These are phyloP conservation scores for Odontomachus brunneus DNA, from an alignment of 1,140 invertebrate species.

Conservation along the genomic window DNA sequence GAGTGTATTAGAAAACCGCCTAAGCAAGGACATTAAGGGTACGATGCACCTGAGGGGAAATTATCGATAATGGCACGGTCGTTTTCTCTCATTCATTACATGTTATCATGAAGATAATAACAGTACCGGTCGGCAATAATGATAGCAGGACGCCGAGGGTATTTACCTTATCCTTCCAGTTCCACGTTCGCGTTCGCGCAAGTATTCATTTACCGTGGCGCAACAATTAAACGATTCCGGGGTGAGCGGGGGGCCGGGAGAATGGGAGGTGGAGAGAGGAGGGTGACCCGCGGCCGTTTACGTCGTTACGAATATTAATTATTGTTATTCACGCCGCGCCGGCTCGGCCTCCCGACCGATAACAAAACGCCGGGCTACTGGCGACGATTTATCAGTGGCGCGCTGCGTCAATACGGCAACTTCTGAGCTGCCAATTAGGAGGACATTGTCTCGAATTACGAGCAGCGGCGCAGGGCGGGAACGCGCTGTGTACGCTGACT, in stretches of 20 bases:
- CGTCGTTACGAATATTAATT: conserved; percentile 65
- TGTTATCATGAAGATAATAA: conserved; percentile 74
- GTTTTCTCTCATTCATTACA: conserved; percentile 76
- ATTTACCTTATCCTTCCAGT: conserved; percentile 68
- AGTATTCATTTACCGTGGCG: conserved; percentile 48
- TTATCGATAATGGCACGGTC: conserved; percentile 74
- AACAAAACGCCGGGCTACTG: conserved; percentile 55
- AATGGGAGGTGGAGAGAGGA: too few relatives aligned
- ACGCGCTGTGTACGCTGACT: too few relatives aligned
- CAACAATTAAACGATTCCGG: conserved; percentile 65
- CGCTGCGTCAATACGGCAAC: conserved; percentile 25
- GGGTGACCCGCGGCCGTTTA: conserved; percentile 6
- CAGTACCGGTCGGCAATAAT: conserved; percentile 66
- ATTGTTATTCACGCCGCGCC: conserved; percentile 63
- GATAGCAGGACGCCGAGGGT: conserved; percentile 59
- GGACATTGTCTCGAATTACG: conserved; percentile 56
- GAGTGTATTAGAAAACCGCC: conserved; percentile 68
- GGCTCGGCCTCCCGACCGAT: not conserved
- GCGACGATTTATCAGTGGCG: conserved; percentile 36
- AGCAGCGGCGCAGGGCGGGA: not conserved
- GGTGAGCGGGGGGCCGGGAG: too few relatives aligned
- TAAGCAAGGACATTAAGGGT: conserved; percentile 71
- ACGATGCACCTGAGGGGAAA: conserved; percentile 73
- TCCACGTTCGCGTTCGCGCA: conserved; percentile 35
- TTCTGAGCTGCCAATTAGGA: conserved; percentile 53